phyloP scores from a whole-genome alignment of 2,888 invertebrate genomes.

The Rosalia funebris region DNA sequence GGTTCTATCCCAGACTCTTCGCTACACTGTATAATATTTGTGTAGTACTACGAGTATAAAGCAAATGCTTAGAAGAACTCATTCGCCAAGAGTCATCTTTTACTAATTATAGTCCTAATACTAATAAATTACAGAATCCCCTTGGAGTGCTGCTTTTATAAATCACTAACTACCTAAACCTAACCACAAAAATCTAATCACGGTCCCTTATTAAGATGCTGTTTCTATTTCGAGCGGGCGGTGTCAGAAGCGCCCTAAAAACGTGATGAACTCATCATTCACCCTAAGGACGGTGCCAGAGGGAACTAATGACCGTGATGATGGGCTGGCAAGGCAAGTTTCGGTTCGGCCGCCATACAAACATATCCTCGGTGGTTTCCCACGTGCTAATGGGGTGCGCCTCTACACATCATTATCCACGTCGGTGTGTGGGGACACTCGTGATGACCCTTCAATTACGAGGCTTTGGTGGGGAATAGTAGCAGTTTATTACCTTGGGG shows the following conservation, averaged over 20 bases:
- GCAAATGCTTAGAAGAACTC: too few species aligned
- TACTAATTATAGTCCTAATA: too few species aligned
- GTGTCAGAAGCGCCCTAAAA: constrained; percentile 36
- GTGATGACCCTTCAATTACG: constrained; percentile 43
- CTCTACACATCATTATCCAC: constrained; percentile 47
- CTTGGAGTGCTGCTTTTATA: too few species aligned
- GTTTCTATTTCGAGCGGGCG: constrained; percentile 36
- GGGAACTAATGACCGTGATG: constrained; percentile 31
- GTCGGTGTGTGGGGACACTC: constrained; percentile 45
- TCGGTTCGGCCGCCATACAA: constrained; percentile 10
- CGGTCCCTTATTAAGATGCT: constrained; percentile 36
- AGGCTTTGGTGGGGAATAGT: constrained; percentile 34
- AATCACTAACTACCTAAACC: too few species aligned
- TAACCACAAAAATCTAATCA: constrained; percentile 37
- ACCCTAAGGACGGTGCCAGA: constrained; percentile 27
- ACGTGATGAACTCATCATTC: constrained; percentile 44
- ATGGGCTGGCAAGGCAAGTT: constrained; percentile 23
- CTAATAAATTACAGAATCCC: too few species aligned
- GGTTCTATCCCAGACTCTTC: too few species aligned
- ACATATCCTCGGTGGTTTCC: constrained; percentile 46
- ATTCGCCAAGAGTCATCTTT: too few species aligned
- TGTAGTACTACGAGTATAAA: too few species aligned
- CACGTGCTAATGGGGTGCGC: constrained; percentile 51
- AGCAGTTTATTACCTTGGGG: constrained; percentile 9
- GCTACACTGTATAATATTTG: too few species aligned